Conservation (phyloP, 2,797 vertebrate species). For the Basileuterus tristriatus region DNA sequence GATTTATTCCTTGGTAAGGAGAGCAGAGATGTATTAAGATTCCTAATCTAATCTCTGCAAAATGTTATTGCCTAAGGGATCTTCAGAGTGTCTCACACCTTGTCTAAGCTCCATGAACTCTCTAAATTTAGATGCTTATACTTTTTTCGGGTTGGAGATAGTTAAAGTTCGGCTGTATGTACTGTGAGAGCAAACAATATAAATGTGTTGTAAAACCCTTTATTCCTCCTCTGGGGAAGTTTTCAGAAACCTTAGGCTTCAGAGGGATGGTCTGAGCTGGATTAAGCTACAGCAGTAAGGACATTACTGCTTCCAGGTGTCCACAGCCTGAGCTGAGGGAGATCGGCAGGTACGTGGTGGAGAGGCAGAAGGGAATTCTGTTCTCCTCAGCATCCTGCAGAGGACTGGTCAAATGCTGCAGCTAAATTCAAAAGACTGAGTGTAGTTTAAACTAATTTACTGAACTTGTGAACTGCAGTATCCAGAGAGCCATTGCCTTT, state of each 20-base stretch:
- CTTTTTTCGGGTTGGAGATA: background rate
- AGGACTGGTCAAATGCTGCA: background rate
- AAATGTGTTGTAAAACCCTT: background rate
- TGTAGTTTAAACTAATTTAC: background rate
- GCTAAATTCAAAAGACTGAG: background rate
- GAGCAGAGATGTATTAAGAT: background rate
- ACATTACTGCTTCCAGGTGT: background rate
- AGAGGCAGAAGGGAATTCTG: background rate
- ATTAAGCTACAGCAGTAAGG: background rate
- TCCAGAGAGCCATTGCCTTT: background rate
- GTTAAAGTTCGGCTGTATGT: background rate
- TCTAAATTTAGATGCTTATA: background rate
- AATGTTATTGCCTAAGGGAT: background rate
- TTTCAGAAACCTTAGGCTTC: background rate
- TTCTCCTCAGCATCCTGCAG: background rate
- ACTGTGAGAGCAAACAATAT: background rate
- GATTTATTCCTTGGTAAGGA: background rate
- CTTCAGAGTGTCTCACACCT: background rate
- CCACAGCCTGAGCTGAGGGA: fast-evolving
- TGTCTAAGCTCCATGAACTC: background rate
- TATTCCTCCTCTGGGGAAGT: background rate
- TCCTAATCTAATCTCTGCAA: background rate
- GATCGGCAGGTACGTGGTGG: background rate
- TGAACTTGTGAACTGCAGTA: background rate
- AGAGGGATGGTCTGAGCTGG: background rate